Conservation (phyloP, 2,888 invertebrate species). For the Nomada ruficornis region DNA sequence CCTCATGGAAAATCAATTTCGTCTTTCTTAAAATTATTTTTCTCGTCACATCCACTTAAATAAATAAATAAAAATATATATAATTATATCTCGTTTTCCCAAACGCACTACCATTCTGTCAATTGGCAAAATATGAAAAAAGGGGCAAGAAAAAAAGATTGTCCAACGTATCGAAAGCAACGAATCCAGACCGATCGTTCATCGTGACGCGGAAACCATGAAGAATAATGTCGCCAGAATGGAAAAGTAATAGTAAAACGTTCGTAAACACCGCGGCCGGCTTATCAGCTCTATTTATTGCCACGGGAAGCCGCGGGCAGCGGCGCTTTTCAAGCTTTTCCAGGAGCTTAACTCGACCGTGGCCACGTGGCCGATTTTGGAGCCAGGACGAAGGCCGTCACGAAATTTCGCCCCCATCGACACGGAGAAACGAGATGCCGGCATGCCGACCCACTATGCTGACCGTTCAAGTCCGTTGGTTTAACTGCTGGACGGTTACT, state of each 20-base stretch:
- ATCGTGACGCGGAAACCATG: conserved; percentile 63
- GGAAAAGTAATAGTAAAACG: conserved; percentile 74
- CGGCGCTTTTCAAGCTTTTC: conserved; percentile 68
- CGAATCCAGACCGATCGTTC: conserved; percentile 55
- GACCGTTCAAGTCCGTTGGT: conserved; percentile 9
- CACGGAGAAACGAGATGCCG: conserved; percentile 46
- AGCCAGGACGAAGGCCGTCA: conserved; percentile 52
- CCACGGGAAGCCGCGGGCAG: conserved; percentile 69
- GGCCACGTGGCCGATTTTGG: conserved; percentile 43
- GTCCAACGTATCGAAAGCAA: conserved; percentile 42
- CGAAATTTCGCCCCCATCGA: conserved; percentile 50
- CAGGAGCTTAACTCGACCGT: conserved; percentile 60
- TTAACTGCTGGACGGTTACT: background rate
- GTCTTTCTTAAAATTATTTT: too few species aligned
- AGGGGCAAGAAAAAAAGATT: background rate
- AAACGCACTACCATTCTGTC: too few species aligned
- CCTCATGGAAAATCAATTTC: too few species aligned
- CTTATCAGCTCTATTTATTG: conserved; percentile 79
- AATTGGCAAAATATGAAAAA: too few species aligned
- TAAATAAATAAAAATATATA: background rate
- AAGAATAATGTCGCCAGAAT: conserved; percentile 66
- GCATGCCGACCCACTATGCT: conserved; percentile 20
- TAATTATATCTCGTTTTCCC: too few species aligned
- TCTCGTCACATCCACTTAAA: too few species aligned
- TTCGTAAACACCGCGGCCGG: conserved; percentile 72